These are phyloP conservation scores for Drosophila elegans DNA, from an alignment of 1,140 invertebrate species.

Conservation along the genomic window DNA sequence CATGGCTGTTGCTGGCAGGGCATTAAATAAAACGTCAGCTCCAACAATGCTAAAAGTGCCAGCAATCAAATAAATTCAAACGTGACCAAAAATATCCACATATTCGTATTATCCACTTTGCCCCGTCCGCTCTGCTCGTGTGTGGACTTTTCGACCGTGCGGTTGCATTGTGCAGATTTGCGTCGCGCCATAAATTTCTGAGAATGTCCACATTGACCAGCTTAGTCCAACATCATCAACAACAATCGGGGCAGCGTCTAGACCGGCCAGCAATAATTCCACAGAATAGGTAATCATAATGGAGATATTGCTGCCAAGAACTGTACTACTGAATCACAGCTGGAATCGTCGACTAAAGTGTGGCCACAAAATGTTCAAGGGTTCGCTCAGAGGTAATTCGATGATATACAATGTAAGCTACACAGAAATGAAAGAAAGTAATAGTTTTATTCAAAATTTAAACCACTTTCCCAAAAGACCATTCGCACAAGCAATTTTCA, in stretches of 20 bases:
- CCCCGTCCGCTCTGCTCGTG: neutral
- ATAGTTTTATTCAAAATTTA: too few relatives aligned
- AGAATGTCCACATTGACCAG: conserved; percentile 40
- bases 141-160: conserved; percentile 37
- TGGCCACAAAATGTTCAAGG: conserved; percentile 25
- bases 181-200: conserved; percentile 71
- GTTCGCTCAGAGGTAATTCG: conserved; percentile 18
- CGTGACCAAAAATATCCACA: conserved; percentile 83
- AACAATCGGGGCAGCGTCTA: conserved; percentile 53
- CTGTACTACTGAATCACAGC: conserved; percentile 32
- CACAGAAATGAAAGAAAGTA: conserved; percentile 4
- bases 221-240: conserved; percentile 72
- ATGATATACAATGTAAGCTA: conserved; percentile 7
- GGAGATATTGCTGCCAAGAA: conserved; percentile 51
- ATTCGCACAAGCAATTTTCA: too few relatives aligned
- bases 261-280: conserved; percentile 47
- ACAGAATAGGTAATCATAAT: conserved; percentile 60
- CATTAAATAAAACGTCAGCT: conserved; percentile 81
- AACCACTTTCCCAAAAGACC: too few relatives aligned
- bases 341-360: conserved; percentile 18
- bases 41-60: conserved; percentile 83
- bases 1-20: conserved; percentile 67
- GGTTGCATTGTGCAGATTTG: conserved; percentile 74
- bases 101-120: conserved; percentile 75
- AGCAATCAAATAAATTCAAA: conserved; percentile 83